Conservation (phyloP, 2,888 invertebrate species). For the Zeuzera pyrina region DNA sequence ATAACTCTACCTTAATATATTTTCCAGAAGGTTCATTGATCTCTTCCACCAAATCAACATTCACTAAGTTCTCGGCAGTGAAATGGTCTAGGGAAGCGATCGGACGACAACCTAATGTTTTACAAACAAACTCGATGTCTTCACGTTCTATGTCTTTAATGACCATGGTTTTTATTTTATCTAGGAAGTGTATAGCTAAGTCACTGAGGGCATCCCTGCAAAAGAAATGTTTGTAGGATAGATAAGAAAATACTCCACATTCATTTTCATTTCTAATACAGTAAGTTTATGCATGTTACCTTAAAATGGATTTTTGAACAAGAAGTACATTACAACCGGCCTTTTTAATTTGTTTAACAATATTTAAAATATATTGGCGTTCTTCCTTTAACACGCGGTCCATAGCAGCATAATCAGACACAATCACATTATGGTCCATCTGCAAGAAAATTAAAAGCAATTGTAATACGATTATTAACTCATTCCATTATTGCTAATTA, state of each 20-base stretch:
- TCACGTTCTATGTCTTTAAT: constrained; percentile 98
- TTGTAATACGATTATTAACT: no score
- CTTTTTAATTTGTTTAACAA: constrained; percentile 99
- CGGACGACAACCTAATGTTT: constrained; percentile 93
- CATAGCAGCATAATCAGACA: constrained; percentile 99
- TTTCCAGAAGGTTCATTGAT: constrained; percentile 89
- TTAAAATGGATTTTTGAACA: constrained; percentile 85
- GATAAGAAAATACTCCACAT: not conserved
- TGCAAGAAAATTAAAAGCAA: constrained; percentile 50
- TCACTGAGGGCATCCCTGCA: constrained; percentile 98
- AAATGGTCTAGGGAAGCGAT: constrained; percentile 99
- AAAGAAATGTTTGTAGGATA: no score
- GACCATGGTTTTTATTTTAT: constrained; percentile 99
- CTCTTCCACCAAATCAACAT: constrained; percentile 96
- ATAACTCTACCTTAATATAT: constrained; percentile 93
- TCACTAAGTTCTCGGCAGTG: constrained; percentile 90
- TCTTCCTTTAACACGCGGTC: constrained; percentile 98
- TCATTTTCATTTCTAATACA: not conserved
- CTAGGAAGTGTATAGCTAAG: constrained; percentile 96
- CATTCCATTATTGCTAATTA: no score
- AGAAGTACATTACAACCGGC: constrained; percentile 97
- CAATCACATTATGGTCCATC: constrained; percentile 97
- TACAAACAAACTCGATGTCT: constrained; percentile 98
- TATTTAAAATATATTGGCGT: constrained; percentile 96
- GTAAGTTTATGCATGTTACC: constrained; percentile 53